Conservation (phyloP, 2,113 vertebrate genomes). For the Varanus komodoensis region DNA sequence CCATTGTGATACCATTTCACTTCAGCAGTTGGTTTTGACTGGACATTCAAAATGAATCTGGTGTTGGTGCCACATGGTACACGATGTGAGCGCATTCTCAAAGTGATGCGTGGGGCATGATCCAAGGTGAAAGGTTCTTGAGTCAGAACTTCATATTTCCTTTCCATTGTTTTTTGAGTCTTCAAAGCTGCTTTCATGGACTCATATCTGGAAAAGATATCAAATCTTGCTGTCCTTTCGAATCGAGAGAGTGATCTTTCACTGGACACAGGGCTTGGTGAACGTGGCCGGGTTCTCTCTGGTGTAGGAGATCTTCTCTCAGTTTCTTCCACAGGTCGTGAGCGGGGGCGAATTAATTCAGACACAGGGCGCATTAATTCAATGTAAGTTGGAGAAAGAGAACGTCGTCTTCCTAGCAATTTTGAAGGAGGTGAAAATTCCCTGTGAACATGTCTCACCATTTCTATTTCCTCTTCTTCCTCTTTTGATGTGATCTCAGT, state of each 20-base stretch:
- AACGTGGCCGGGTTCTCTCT: slow-evolving; percentile 93
- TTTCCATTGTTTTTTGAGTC: slow-evolving; percentile 86
- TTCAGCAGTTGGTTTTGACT: slow-evolving; percentile 90
- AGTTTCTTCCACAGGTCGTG: slow-evolving; percentile 76
- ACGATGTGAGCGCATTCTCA: slow-evolving; percentile 96
- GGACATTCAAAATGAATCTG: slow-evolving; percentile 92
- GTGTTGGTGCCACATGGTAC: slow-evolving; percentile 88
- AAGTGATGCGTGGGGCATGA: slow-evolving; percentile 90
- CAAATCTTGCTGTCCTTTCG: slow-evolving; percentile 88
- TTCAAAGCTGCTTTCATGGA: slow-evolving; percentile 94
- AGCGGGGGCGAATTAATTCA: slow-evolving; percentile 85
- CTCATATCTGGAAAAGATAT: slow-evolving; percentile 94
- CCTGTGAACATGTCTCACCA: slow-evolving; percentile 76
- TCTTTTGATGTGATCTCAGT: slow-evolving; percentile 75
- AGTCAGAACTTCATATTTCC: slow-evolving; percentile 88
- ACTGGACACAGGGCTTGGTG: slow-evolving; percentile 93
- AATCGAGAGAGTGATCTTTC: slow-evolving; percentile 91
- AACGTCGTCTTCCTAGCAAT: slow-evolving; percentile 90
- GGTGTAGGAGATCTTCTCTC: slow-evolving; percentile 86
- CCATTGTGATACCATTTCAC: slow-evolving; percentile 97
- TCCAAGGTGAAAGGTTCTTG: slow-evolving; percentile 95
- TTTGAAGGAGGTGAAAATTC: slow-evolving; percentile 81
- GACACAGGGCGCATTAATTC: slow-evolving; percentile 93
- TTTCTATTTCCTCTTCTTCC: slow-evolving; percentile 83
- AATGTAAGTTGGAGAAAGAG: slow-evolving; percentile 93